These are phyloP conservation scores for Cheilinus undulatus DNA, from an alignment of 2,113 vertebrate species.

Conservation along the genomic window DNA sequence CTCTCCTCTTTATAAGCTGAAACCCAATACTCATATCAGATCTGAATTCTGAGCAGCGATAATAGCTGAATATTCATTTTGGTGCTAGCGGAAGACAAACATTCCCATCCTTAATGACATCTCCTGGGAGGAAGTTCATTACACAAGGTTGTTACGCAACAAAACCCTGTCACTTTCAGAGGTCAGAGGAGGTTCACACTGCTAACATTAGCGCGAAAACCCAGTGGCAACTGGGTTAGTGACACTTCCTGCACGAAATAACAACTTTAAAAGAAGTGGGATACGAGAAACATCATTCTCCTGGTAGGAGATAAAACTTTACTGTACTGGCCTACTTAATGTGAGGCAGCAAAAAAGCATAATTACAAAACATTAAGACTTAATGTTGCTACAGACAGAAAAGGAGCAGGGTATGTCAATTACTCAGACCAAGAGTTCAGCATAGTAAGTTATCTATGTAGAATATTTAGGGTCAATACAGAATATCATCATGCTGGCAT, in stretches of 20 bases:
- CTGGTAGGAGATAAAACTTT: constrained; percentile 52
- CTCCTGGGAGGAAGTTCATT: constrained; percentile 82
- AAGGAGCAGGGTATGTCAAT: neutral
- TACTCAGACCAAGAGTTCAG: neutral
- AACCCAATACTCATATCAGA: constrained; percentile 73
- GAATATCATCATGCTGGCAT: too few species aligned
- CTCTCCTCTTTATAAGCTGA: constrained; percentile 46
- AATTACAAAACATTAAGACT: constrained; percentile 4
- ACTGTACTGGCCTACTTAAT: constrained; percentile 61
- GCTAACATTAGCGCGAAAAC: constrained; percentile 69
- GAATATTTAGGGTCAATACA: too few species aligned
- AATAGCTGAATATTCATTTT: constrained; percentile 82
- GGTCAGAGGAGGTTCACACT: constrained; percentile 78
- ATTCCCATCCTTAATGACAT: constrained; percentile 80
- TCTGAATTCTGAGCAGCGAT: constrained; percentile 70
- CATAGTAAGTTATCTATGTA: too few species aligned
- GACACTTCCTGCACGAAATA: constrained; percentile 65
- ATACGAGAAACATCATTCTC: constrained; percentile 45
- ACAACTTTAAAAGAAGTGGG: constrained; percentile 54
- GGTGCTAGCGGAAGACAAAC: constrained; percentile 79
- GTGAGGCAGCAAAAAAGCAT: constrained; percentile 36
- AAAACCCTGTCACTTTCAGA: constrained; percentile 76
- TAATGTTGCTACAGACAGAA: neutral
- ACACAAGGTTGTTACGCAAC: constrained; percentile 74
- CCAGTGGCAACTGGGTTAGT: constrained; percentile 67